phyloP scores from a whole-genome alignment of 2,797 vertebrate genomes.

The Trematomus bernacchii region DNA sequence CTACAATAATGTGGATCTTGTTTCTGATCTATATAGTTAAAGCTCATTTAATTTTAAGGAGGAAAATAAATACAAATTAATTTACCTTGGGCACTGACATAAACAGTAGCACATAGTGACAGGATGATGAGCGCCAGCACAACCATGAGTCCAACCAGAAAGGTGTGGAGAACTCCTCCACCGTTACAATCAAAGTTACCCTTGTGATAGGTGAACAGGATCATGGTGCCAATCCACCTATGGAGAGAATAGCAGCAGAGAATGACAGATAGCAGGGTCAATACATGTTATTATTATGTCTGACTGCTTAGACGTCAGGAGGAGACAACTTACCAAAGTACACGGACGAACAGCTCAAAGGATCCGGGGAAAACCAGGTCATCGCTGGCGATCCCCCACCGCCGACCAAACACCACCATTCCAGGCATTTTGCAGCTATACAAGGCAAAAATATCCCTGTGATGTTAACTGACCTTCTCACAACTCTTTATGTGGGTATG shows the following conservation, averaged over 20 bases:
- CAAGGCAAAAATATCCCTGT: neutral
- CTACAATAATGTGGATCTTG: neutral
- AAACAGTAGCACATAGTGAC: conserved; percentile 87
- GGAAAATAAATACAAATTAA: neutral
- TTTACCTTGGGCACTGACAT: conserved; percentile 94
- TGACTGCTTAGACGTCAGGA: accelerated
- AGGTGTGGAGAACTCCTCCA: conserved; percentile 87
- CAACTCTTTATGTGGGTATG: neutral
- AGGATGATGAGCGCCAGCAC: conserved; percentile 90
- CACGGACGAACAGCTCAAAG: conserved; percentile 90
- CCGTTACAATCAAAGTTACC: conserved; percentile 88
- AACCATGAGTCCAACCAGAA: conserved; percentile 90
- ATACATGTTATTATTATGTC: neutral
- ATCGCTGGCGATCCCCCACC: conserved; percentile 96
- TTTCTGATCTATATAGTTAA: neutral
- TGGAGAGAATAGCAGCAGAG: neutral
- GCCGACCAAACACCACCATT: conserved; percentile 91
- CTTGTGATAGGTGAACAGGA: conserved; percentile 88
- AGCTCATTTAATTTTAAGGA: accelerated
- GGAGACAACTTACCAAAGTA: conserved; percentile 87
- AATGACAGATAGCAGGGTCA: neutral
- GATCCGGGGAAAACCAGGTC: conserved; percentile 93
- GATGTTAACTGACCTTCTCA: neutral
- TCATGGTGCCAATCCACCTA: conserved; percentile 93
- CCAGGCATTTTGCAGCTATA: conserved; percentile 87